Conservation (phyloP, 2,113 vertebrate genomes). For the Urocynchramus pylzowi region DNA sequence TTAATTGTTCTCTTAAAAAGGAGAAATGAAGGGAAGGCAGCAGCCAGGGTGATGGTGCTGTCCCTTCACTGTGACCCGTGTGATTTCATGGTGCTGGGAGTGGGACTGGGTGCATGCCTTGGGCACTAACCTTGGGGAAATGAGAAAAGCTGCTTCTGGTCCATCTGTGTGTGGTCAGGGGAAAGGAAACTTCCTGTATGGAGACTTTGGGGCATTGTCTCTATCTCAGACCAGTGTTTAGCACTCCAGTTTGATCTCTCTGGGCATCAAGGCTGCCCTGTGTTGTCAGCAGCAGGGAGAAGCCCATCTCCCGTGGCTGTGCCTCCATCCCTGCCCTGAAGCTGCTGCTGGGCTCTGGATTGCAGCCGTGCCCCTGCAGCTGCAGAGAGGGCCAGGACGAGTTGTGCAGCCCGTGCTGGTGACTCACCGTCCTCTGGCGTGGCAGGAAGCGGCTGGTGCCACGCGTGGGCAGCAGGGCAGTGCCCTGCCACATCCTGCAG, state of each 20-base stretch:
- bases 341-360: not conserved
- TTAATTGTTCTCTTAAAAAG: not conserved
- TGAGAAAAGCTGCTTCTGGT: not conserved
- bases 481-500: not conserved
- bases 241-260: too few species aligned
- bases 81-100: not conserved
- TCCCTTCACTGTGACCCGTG: fast-evolving
- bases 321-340: not conserved
- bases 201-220: not conserved
- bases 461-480: not conserved
- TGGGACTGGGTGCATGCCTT: fast-evolving
- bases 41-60: not conserved
- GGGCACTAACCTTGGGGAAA: not conserved
- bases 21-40: not conserved
- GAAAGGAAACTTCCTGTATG: not conserved
- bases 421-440: not conserved
- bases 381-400: not conserved
- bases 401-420: not conserved
- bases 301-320: not conserved
- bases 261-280: fast-evolving
- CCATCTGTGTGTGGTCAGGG: not conserved
- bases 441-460: not conserved
- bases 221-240: fast-evolving
- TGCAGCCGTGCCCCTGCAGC: not conserved
- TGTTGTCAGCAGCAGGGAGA: fast-evolving